Percentiles rank a stretch among this genome's conserved stretches.
These are phyloP conservation scores for Balaenoptera acutorostrata DNA, from an alignment of 2,113 vertebrate species.

Conservation along the genomic window DNA sequence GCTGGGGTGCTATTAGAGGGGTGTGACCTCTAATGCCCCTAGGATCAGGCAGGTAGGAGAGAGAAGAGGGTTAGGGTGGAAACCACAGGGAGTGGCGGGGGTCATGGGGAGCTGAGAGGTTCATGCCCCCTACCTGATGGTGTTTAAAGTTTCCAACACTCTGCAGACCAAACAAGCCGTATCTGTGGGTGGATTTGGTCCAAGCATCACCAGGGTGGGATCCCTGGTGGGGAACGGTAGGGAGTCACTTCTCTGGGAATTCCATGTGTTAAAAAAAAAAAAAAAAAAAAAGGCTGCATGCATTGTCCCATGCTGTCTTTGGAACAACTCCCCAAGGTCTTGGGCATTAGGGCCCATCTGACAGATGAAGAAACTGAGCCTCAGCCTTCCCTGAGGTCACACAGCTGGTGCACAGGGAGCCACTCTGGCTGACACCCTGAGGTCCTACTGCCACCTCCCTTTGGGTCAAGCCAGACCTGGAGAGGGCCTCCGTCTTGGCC, in stretches of 20 bases:
- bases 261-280: neutral
- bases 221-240: rapidly evolving
- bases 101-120: rapidly evolving
- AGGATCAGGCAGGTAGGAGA: neutral
- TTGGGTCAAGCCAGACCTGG: neutral
- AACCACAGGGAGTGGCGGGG: neutral
- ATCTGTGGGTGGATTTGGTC: neutral
- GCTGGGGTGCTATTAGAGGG: neutral
- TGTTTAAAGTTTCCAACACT: neutral
- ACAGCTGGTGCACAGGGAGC: rapidly evolving
- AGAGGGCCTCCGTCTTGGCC: neutral
- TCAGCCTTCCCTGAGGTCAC: neutral
- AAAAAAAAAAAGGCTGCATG: neutral
- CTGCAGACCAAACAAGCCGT: neutral
- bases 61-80: neutral
- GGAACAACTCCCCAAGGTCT: no score
- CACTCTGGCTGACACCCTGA: neutral
- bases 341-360: no score
- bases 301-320: rapidly evolving
- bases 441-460: neutral
- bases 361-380: neutral
- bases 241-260: neutral
- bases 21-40: no score
- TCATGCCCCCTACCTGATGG: rapidly evolving
- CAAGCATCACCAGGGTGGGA: no score